Conservation (phyloP, 2,113 vertebrate genomes). For the Heliornis fulica region DNA sequence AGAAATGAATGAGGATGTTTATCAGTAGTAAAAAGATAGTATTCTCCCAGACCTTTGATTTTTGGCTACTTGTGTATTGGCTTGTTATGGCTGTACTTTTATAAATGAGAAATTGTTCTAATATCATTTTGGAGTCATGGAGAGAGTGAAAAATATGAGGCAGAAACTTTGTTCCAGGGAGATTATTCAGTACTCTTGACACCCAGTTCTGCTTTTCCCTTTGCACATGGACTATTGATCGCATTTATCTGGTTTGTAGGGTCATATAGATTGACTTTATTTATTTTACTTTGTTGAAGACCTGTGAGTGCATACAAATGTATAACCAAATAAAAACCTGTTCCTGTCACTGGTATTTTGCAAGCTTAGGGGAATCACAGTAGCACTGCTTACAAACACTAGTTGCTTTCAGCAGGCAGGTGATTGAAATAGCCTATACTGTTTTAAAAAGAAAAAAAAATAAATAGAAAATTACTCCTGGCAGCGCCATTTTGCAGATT, state of each 20-base stretch:
- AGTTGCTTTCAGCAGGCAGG: neutral
- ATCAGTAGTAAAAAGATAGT: neutral
- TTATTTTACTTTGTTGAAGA: neutral
- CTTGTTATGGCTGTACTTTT: neutral
- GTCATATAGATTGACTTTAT: neutral
- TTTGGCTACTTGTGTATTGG: neutral
- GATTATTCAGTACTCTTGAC: neutral
- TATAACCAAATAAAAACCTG: neutral
- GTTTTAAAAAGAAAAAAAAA: neutral
- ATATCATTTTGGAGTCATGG: neutral
- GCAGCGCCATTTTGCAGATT: neutral
- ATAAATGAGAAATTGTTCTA: neutral
- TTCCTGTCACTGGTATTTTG: neutral
- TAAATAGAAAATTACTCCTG: neutral
- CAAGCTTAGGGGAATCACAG: neutral
- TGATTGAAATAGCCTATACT: neutral
- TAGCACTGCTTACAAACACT: neutral
- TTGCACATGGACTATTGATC: neutral
- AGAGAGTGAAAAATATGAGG: neutral
- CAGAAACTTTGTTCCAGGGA: neutral
- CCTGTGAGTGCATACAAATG: neutral
- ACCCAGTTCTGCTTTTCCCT: neutral
- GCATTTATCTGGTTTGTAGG: neutral
- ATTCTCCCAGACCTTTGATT: neutral
- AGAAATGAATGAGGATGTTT: constrained; percentile 7